Evolutionary conservation across 2,888 invertebrate species (phyloP).

Genomic region (Microctonus aethiopoides): DNA sequence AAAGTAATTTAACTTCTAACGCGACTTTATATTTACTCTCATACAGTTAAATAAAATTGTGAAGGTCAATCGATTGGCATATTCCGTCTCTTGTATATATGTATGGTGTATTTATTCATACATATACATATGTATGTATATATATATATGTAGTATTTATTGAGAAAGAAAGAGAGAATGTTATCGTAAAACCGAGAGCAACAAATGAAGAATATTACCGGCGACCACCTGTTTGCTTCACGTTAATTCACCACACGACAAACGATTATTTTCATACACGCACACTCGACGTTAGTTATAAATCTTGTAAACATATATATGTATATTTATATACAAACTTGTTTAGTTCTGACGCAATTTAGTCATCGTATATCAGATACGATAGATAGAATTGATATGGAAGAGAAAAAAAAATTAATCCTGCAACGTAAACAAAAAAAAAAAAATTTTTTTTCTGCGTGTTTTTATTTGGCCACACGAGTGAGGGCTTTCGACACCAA

Average conservation of each 20-base stretch:
- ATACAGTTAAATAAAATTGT: not conserved
- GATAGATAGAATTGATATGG: constrained; percentile 10
- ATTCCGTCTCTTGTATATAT: not conserved
- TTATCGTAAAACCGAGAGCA: not conserved
- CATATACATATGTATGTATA: not conserved
- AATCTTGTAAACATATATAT: not conserved
- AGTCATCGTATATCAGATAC: not conserved
- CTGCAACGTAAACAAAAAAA: not conserved
- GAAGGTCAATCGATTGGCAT: constrained; percentile 1
- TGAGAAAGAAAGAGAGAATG: not conserved
- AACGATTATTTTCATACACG: constrained; percentile 2
- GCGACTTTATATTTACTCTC: not conserved
- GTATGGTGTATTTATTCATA: not conserved
- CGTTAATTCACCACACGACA: constrained; percentile 2
- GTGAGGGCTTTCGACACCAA: constrained; percentile 11
- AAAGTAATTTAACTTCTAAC: not conserved
- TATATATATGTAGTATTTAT: not conserved
- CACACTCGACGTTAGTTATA: not conserved
- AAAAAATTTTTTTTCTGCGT: not conserved
- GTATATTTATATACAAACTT: not conserved
- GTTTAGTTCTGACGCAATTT: constrained; percentile 1
- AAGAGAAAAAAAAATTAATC: not conserved
- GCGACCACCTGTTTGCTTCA: constrained; percentile 21
- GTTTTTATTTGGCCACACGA: not conserved
- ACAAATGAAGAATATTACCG: not conserved